Evolutionary conservation across 1,140 invertebrate genomes (phyloP), one percentile per base, ranked within the genome.

Genomic region (Lordiphosa clarofinis): DNA sequence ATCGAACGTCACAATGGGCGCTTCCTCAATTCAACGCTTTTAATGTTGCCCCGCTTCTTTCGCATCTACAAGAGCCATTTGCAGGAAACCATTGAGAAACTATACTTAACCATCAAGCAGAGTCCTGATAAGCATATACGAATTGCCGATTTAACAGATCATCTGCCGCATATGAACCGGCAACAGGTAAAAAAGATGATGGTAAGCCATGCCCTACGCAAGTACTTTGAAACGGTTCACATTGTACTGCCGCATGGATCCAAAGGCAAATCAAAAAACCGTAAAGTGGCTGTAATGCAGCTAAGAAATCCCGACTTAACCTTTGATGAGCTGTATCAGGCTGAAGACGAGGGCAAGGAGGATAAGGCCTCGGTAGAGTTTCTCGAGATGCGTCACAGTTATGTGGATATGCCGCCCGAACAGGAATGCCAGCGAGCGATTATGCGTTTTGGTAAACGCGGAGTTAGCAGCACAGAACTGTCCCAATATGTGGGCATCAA

Each of bases 271-370:
- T 6, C 6, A 6, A 10, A 58, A 21, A 6, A 8, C 7, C 68
- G 73, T 1, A 74, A 63, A 13, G 59, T 67, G 12, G 43, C 56
- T 0, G 59, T 86, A 3, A 21, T 75, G 3, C 67, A 55, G 6
- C 53, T 86, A 7, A 58, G 81, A 0, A 81, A 86, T 54, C 74
- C 81, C 0, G 28, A 73, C 5, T 24, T 73, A 35, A 56, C 44
- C 8, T 54, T 75, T 1, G 64, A 79, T n/a, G 81, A 86, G 2
- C 21, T 86, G 0, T 60, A 42, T 11, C 90, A 90, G 15, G 89
- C 90, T 3, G 72, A 73, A 9, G 79, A 88, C 7, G 91, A 92
- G 12, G 91, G 91, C 6, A 88, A 90, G 4, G 92, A 93, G 12
- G 90, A 91, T 8, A 88, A 87, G 21, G 1, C 64, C 55, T 21